Percentiles rank a stretch among this genome's conserved stretches.
phyloP scores from a whole-genome alignment of 2,113 vertebrate species.

The Lycaon pictus region DNA sequence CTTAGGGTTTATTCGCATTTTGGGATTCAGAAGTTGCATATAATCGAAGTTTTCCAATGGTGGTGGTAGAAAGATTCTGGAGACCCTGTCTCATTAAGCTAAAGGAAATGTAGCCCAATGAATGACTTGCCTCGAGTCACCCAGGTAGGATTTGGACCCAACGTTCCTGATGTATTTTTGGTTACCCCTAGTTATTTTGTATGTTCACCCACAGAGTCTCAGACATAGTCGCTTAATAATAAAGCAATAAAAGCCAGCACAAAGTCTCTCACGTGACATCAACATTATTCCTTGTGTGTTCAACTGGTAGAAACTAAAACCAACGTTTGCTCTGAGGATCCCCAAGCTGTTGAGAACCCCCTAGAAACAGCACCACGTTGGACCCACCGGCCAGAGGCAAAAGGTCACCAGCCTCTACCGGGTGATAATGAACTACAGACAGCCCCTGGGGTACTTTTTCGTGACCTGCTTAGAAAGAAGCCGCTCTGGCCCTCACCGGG shows the following conservation, averaged over 20 bases:
- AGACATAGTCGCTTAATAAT: not conserved
- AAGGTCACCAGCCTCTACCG: not conserved
- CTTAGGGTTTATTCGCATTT: not conserved
- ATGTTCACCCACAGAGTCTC: not conserved
- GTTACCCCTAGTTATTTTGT: not conserved
- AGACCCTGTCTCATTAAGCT: not conserved
- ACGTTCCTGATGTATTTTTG: not conserved
- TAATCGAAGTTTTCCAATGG: not conserved
- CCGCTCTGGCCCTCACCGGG: not conserved
- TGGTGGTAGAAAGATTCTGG: not conserved
- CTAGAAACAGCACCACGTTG: not conserved
- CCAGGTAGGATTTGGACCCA: not conserved
- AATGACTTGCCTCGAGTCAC: not conserved
- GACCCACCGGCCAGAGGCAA: not conserved
- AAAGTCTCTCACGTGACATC: not conserved
- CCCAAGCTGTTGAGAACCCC: not conserved
- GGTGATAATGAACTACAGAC: not conserved
- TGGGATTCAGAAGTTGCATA: not conserved
- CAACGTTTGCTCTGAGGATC: not conserved
- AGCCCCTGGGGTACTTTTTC: not conserved
- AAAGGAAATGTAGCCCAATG: not conserved
- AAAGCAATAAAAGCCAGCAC: not conserved
- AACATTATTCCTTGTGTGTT: not conserved
- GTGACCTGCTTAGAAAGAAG: not conserved
- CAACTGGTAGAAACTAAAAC: not conserved